Base-by-base conservation (phyloP, 2,888 invertebrate genomes). In the Drosophila mimetica region DNA sequence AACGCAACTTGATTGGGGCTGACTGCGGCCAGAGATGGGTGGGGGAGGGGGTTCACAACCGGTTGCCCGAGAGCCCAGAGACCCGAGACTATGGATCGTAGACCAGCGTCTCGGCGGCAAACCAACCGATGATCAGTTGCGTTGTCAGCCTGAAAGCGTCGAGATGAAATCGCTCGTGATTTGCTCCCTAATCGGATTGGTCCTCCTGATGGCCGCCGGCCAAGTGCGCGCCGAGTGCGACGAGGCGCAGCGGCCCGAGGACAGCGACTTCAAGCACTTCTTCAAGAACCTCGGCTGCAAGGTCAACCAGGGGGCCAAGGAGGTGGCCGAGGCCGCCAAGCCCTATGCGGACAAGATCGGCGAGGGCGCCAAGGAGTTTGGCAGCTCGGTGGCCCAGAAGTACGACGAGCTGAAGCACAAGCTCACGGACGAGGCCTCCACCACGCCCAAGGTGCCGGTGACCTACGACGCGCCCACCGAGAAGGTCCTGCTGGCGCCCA, bases 401-500 rank as follows among this genome's bases (percentile, higher is more conserved):
- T 91, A 89, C 50, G 86, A 89, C 30, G 87, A 90, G 41, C 20
- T 91, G 2, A 91, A 90, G 77, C 89, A 90, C 18, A 90, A 87
- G 34, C 66, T 91, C n/a, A 83, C 74, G 46, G 90, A 90, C 3
- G 76, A 70, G 7, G 8, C 42, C 5, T 54, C 76, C 14, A 64
- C 86, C 1, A 42, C 73, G 20, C 18, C 65, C 1, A 28, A 44
- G 0, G 13, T 64, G 0, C 32, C 53, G 0, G 22, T 71, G 11
- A 5, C 8, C 9, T 61, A 57, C 20, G 76, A 81, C 70, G 83
- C 54, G 0, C 89, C 90, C 48, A 89, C 89, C 1, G 90, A 90
- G 57, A 86, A 83, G 50, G 81, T 90, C 6, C 90, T 79, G 0
- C 57, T 90, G 52, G 90, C 90, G 0, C 90, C 90, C 25, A 78